These are phyloP conservation scores for Chloromyia formosa DNA, from an alignment of 2,888 invertebrate genomes.

Conservation along the genomic window DNA sequence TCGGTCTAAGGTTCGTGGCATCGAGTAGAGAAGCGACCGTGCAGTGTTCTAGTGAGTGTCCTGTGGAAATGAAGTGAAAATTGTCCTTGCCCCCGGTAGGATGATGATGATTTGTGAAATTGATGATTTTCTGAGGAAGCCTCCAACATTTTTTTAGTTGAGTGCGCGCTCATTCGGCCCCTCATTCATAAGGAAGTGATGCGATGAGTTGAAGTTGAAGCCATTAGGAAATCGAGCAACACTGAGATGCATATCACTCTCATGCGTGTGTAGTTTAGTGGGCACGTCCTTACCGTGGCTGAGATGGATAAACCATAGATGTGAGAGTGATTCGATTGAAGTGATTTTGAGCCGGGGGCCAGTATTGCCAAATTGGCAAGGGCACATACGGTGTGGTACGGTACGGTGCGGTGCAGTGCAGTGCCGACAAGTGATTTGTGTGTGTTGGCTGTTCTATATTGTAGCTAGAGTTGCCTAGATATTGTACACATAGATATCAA, in stretches of 20 bases:
- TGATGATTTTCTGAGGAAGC: neutral
- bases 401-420: conserved; percentile 23
- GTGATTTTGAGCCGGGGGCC: conserved; percentile 29
- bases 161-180: neutral
- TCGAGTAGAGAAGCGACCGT: neutral
- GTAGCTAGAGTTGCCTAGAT: conserved; percentile 21
- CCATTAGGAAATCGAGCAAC: conserved; percentile 14
- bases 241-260: neutral
- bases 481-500: conserved; percentile 13
- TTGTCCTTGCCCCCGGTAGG: neutral
- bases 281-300: neutral
- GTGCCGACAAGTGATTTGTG: conserved; percentile 39
- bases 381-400: conserved; percentile 25
- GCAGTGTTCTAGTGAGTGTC: conserved; percentile 38
- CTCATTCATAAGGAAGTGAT: neutral
- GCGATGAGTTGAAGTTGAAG: neutral
- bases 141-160: conserved; percentile 15
- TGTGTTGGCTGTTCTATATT: conserved; percentile 5
- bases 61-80: conserved; percentile 32
- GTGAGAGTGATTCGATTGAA: conserved; percentile 10
- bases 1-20: conserved; percentile 23
- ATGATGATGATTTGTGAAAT: conserved; percentile 28
- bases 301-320: conserved; percentile 13
- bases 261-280: neutral
- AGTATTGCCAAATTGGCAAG: conserved; percentile 26